These are phyloP conservation scores for Ambastaia sidthimunki DNA, from an alignment of 2,797 vertebrate genomes.

Conservation along the genomic window DNA sequence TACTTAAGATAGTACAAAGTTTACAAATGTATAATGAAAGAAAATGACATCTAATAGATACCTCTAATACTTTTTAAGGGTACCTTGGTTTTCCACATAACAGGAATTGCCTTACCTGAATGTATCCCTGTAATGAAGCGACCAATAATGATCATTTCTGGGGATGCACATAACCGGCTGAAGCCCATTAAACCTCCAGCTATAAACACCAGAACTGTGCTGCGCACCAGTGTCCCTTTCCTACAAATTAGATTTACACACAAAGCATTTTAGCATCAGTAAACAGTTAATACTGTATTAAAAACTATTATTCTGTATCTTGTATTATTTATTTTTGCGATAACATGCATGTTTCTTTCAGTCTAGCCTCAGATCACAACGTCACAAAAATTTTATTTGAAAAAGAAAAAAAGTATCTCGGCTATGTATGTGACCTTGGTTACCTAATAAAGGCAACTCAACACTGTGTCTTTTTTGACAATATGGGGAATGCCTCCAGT, in stretches of 20 bases:
- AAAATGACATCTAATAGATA: neutral
- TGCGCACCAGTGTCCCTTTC: constrained; percentile 83
- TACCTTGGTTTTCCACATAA: neutral
- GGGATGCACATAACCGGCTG: constrained; percentile 77
- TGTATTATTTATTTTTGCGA: neutral
- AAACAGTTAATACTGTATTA: neutral
- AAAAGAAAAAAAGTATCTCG: no score
- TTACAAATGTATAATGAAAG: neutral
- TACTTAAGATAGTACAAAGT: neutral
- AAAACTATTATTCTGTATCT: neutral
- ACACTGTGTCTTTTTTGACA: no score
- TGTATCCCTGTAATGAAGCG: constrained; percentile 86
- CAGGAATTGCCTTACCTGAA: constrained; percentile 77
- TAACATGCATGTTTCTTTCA: neutral
- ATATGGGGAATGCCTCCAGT: no score
- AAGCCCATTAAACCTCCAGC: constrained; percentile 83
- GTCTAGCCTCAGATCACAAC: neutral
- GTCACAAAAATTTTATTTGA: neutral
- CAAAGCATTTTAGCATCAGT: neutral
- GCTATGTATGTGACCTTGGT: no score
- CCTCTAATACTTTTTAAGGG: neutral
- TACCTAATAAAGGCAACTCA: no score
- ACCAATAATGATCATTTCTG: constrained; percentile 85
- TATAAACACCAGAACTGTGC: constrained; percentile 82
- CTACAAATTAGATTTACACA: constrained; percentile 63